phyloP scores from a whole-genome alignment of 2,797 vertebrate genomes.

The Gephyroberyx darwinii region DNA sequence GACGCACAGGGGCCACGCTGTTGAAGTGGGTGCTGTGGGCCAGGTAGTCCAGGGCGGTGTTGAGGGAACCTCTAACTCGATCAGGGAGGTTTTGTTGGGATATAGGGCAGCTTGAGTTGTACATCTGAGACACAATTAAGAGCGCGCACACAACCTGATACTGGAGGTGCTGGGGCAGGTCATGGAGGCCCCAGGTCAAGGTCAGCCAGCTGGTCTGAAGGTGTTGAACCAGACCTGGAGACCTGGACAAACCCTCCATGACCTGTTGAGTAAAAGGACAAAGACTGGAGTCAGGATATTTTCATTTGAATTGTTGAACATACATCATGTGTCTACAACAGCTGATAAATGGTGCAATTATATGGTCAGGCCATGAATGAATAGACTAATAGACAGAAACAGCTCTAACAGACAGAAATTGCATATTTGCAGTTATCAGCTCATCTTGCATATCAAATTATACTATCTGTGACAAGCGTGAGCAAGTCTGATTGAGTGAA shows the following conservation, averaged over 20 bases:
- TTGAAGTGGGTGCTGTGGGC: slow-evolving; percentile 81
- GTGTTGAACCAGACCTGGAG: slow-evolving; percentile 62
- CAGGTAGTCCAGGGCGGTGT: slow-evolving; percentile 78
- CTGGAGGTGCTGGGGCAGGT: slow-evolving; percentile 85
- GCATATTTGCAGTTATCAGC: background rate
- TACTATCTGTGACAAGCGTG: too few relatives aligned
- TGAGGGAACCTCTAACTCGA: slow-evolving; percentile 55
- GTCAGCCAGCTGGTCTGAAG: slow-evolving; percentile 82
- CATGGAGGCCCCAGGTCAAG: slow-evolving; percentile 76
- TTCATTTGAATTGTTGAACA: too few relatives aligned
- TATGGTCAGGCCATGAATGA: background rate
- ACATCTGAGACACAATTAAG: slow-evolving; percentile 82
- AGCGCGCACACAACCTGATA: slow-evolving; percentile 78
- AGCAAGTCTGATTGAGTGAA: background rate
- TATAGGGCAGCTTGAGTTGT: slow-evolving; percentile 71
- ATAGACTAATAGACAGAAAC: too few relatives aligned
- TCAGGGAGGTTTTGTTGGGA: slow-evolving; percentile 70
- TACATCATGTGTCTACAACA: background rate
- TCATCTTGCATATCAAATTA: slow-evolving; percentile 67
- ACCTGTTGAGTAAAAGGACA: slow-evolving; percentile 32
- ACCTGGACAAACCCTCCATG: slow-evolving; percentile 20
- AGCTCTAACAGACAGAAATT: background rate
- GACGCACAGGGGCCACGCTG: slow-evolving; percentile 35
- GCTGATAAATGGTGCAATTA: background rate
- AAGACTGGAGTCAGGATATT: background rate